Evolutionary conservation across 2,797 vertebrate species (phyloP).

Genomic region (Halcyon badia): DNA sequence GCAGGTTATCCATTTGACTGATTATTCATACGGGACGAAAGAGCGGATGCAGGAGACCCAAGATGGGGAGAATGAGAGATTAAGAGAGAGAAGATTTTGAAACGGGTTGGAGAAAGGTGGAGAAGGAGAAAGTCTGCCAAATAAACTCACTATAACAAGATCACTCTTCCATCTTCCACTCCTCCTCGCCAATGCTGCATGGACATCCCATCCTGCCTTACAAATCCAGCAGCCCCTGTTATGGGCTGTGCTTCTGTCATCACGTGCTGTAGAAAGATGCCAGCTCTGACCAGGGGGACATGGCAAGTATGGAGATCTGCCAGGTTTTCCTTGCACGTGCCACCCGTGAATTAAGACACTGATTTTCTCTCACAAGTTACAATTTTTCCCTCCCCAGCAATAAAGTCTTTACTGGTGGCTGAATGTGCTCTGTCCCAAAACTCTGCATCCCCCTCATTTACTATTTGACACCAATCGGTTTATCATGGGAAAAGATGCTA

Average conservation of each 20-base stretch:
- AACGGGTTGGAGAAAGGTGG: not conserved
- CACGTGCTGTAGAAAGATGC: not conserved
- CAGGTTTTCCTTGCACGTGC: not conserved
- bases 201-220: not conserved
- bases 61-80: not conserved
- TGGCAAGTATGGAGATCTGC: not conserved
- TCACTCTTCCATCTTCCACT: not conserved
- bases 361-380: not conserved
- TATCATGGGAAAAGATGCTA: not conserved
- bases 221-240: not conserved
- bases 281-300: not conserved
- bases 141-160: not conserved
- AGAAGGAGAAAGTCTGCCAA: not conserved
- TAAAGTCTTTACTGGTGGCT: not conserved
- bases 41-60: not conserved
- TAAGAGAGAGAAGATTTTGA: not conserved
- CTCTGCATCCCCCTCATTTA: not conserved
- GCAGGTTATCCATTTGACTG: not conserved
- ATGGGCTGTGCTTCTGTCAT: not conserved
- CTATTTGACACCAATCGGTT: not conserved
- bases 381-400: not conserved
- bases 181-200: not conserved
- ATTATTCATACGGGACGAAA: not conserved
- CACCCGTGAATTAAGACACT: not conserved
- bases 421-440: not conserved